These are phyloP conservation scores for Bradypodion ventrale DNA, from an alignment of 2,797 vertebrate genomes.

Conservation along the genomic window DNA sequence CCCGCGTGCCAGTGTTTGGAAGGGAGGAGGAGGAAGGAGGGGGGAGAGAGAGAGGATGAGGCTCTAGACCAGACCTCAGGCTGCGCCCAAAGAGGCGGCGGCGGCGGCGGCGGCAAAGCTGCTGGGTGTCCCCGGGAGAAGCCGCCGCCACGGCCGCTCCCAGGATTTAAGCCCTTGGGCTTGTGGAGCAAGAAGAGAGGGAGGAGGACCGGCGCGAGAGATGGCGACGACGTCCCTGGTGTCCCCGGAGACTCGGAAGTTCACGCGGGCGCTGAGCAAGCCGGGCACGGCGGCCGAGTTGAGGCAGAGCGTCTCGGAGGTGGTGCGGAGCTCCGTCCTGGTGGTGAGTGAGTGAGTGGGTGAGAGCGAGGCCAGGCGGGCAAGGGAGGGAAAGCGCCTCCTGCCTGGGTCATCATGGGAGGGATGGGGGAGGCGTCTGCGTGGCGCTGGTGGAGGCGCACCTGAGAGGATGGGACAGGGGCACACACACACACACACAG, in stretches of 20 bases:
- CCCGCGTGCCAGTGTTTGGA: conserved; percentile 37
- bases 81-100: conserved; percentile 17
- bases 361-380: not conserved
- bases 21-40: not conserved
- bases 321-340: conserved; percentile 88
- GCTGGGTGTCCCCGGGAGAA: no score
- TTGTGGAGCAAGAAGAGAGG: not conserved
- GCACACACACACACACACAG: no score
- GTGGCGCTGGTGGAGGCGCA: not conserved
- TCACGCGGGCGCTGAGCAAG: conserved; percentile 91
- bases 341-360: conserved; percentile 83
- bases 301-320: conserved; percentile 94
- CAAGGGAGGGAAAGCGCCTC: no score
- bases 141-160: no score
- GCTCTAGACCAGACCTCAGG: not conserved
- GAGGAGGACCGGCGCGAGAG: not conserved
- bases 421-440: no score
- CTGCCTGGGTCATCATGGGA: no score
- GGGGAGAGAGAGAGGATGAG: conserved; percentile 2
- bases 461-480: not conserved
- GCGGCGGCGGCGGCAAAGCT: not conserved
- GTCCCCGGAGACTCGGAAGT: conserved; percentile 85
- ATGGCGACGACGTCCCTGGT: not conserved
- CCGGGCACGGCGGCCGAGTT: conserved; percentile 93
- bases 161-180: no score